phyloP scores from a whole-genome alignment of 2,113 vertebrate genomes.

The Myiagra hebetior region DNA sequence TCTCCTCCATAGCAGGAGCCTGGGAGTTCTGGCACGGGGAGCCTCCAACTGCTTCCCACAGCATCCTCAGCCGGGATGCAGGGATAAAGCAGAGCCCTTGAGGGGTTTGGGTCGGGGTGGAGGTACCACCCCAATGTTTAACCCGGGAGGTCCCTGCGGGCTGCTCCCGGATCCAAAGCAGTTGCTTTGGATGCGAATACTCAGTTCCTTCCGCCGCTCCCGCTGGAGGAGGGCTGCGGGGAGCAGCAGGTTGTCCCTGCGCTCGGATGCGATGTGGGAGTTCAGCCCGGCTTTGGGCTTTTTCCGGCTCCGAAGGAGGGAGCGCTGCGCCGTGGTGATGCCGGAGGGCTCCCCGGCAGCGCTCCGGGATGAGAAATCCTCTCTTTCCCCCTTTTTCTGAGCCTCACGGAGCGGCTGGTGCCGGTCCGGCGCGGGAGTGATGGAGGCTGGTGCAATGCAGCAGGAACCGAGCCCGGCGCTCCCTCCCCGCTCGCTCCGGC shows the following conservation, averaged over 20 bases:
- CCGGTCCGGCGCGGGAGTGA: not conserved
- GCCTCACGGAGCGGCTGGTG: not conserved
- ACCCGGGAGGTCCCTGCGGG: not conserved
- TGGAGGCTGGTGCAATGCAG: slow-evolving; percentile 56
- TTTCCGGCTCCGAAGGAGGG: not conserved
- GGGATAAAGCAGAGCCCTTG: fast-evolving
- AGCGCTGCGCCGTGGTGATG: not conserved
- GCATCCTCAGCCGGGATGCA: fast-evolving
- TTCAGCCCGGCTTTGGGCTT: not conserved
- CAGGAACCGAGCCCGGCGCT: not conserved
- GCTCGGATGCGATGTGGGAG: not conserved
- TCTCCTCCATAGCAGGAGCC: not conserved
- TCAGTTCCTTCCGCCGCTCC: fast-evolving
- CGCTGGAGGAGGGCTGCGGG: not conserved
- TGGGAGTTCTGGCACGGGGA: not conserved
- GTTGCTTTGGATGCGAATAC: fast-evolving
- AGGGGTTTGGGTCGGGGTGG: not conserved
- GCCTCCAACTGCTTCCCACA: not conserved
- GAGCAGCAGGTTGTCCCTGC: not conserved
- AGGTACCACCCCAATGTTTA: fast-evolving
- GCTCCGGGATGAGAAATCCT: not conserved
- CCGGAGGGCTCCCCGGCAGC: not conserved
- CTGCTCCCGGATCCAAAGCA: fast-evolving
- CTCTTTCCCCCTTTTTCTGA: fast-evolving
- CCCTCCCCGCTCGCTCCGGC: not conserved